phyloP scores from a whole-genome alignment of 2,888 invertebrate genomes.

The Drosophila kuntzei region DNA sequence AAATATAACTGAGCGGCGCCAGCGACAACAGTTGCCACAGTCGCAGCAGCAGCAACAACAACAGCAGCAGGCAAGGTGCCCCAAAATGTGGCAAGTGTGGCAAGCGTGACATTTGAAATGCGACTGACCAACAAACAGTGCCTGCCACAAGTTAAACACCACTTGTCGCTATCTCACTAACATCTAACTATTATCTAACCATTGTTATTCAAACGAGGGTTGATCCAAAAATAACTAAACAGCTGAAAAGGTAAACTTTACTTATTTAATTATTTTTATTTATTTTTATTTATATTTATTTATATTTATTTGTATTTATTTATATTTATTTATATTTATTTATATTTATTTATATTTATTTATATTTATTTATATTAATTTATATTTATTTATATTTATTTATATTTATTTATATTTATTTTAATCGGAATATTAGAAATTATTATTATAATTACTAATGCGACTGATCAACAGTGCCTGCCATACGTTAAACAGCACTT shows the following conservation, averaged over 20 bases:
- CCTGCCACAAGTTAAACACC: conserved; percentile 1
- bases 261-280: no score
- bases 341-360: no score
- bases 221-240: no score
- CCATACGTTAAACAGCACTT: background rate
- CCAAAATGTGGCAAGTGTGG: conserved; percentile 57
- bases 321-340: no score
- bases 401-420: no score
- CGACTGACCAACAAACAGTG: conserved; percentile 41
- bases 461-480: conserved; percentile 38
- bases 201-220: conserved; percentile 1
- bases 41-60: conserved; percentile 61
- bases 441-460: no score
- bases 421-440: no score
- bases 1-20: conserved; percentile 59
- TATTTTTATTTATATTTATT: no score
- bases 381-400: no score
- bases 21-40: conserved; percentile 69
- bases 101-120: conserved; percentile 58
- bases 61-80: conserved; percentile 54
- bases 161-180: background rate
- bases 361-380: no score
- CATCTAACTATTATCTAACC: background rate
- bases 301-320: no score
- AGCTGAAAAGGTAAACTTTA: no score